These are phyloP conservation scores for Bombus soroeensis DNA, from an alignment of 1,140 invertebrate species.

Conservation along the genomic window DNA sequence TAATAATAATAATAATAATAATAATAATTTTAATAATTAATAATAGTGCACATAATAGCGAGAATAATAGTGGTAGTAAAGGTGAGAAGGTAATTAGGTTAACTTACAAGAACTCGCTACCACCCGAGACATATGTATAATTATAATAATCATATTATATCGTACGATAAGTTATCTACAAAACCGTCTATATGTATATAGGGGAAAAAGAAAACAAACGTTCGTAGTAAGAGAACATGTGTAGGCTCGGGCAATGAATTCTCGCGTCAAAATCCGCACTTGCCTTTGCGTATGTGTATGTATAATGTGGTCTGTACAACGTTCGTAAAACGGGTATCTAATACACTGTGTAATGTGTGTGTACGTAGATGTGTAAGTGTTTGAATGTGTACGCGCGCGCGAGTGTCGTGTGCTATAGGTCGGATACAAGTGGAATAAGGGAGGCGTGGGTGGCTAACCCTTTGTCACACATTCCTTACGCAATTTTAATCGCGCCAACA, in stretches of 20 bases:
- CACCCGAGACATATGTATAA: slow-evolving; percentile 42
- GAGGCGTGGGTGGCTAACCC: slow-evolving; percentile 50
- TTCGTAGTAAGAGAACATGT: slow-evolving; percentile 29
- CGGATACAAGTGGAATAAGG: slow-evolving; percentile 62
- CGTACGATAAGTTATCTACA: slow-evolving; percentile 60
- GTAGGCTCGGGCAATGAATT: slow-evolving; percentile 40
- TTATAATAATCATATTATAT: slow-evolving; percentile 44
- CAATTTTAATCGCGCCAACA: slow-evolving; percentile 62
- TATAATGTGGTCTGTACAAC: slow-evolving; percentile 2
- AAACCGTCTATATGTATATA: slow-evolving; percentile 27
- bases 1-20: neutral
- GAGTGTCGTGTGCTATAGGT: slow-evolving; percentile 32
- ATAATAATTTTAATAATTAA: slow-evolving; percentile 63
- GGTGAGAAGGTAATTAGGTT: slow-evolving; percentile 48
- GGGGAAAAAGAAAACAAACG: slow-evolving; percentile 41
- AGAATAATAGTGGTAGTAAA: slow-evolving; percentile 60
- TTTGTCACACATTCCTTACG: slow-evolving; percentile 54
- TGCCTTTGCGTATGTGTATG: neutral
- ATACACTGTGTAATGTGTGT: neutral
- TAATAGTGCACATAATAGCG: slow-evolving; percentile 66
- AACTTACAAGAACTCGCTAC: slow-evolving; percentile 64
- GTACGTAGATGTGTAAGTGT: neutral
- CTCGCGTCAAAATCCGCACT: slow-evolving; percentile 2
- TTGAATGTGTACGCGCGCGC: slow-evolving; percentile 19
- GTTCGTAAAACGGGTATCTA: neutral